These are phyloP conservation scores for Creontiades dilutus DNA, from an alignment of 2,888 invertebrate species.

Conservation along the genomic window DNA sequence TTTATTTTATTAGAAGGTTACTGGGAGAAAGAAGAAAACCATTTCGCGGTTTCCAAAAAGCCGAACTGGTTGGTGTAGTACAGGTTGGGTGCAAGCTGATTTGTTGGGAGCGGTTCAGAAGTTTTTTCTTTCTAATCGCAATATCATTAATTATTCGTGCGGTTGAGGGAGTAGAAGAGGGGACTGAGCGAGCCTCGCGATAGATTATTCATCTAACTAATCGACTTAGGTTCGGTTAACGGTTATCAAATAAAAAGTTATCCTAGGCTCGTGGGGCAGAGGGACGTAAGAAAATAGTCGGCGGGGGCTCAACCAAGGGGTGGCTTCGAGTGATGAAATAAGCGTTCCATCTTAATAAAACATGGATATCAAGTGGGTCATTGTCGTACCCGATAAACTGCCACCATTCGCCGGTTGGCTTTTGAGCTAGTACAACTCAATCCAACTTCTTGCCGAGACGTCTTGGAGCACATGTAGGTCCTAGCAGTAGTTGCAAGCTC, in stretches of 20 bases:
- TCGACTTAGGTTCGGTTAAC: background rate
- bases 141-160: too few species aligned
- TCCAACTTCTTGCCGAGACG: slow-evolving; percentile 36
- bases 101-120: too few species aligned
- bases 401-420: slow-evolving; percentile 31
- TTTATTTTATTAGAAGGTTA: too few species aligned
- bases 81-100: too few species aligned
- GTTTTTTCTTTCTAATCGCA: too few species aligned
- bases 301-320: slow-evolving; percentile 58
- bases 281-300: background rate
- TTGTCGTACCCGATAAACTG: slow-evolving; percentile 62
- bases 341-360: slow-evolving; percentile 62
- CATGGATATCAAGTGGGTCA: slow-evolving; percentile 63
- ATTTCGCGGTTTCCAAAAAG: too few species aligned
- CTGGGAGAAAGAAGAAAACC: too few species aligned
- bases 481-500: background rate
- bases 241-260: slow-evolving; percentile 9
- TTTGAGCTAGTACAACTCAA: slow-evolving; percentile 51
- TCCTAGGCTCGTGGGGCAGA: background rate
- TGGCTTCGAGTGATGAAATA: slow-evolving; percentile 58
- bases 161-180: too few species aligned
- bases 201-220: background rate
- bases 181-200: too few species aligned
- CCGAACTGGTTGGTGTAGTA: too few species aligned
- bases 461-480: slow-evolving; percentile 18